Evolutionary conservation across 1,140 invertebrate genomes (phyloP).

Genomic region (Drosophila grimshawi): DNA sequence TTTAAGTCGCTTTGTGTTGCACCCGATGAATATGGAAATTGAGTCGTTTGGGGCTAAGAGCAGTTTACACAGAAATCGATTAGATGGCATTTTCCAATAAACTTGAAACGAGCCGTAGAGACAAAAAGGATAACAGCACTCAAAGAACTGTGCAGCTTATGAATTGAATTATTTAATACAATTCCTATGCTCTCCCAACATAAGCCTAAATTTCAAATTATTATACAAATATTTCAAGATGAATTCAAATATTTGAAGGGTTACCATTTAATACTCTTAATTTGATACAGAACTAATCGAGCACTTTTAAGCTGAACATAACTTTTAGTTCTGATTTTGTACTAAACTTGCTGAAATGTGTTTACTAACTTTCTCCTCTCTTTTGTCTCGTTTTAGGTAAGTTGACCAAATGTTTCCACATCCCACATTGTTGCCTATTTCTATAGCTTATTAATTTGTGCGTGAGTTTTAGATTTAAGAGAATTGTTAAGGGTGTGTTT

Average conservation of each 20-base stretch:
- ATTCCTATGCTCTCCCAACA: too few relatives aligned
- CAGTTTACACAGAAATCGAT: constrained; percentile 23
- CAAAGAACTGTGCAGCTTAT: not conserved
- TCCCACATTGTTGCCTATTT: not conserved
- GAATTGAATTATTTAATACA: not conserved
- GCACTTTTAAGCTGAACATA: too few relatives aligned
- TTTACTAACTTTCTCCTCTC: constrained; percentile 10
- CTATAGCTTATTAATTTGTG: constrained; percentile 32
- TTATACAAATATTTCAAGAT: not conserved
- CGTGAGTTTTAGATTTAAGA: constrained; percentile 63
- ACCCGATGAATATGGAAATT: not conserved
- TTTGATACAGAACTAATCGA: too few relatives aligned
- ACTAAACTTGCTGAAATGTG: not conserved
- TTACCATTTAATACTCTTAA: too few relatives aligned
- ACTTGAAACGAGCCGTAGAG: not conserved
- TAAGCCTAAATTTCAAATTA: too few relatives aligned
- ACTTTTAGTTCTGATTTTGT: not conserved
- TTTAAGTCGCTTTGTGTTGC: constrained; percentile 18
- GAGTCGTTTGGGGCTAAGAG: not conserved
- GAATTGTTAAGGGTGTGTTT: constrained; percentile 11
- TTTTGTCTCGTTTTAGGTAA: constrained; percentile 65
- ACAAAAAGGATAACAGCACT: not conserved
- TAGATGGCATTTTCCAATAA: not conserved
- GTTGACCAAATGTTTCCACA: constrained; percentile 30
- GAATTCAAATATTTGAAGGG: not conserved